Conservation (phyloP, 2,888 invertebrate genomes). For the Diplazon laetatorius region DNA sequence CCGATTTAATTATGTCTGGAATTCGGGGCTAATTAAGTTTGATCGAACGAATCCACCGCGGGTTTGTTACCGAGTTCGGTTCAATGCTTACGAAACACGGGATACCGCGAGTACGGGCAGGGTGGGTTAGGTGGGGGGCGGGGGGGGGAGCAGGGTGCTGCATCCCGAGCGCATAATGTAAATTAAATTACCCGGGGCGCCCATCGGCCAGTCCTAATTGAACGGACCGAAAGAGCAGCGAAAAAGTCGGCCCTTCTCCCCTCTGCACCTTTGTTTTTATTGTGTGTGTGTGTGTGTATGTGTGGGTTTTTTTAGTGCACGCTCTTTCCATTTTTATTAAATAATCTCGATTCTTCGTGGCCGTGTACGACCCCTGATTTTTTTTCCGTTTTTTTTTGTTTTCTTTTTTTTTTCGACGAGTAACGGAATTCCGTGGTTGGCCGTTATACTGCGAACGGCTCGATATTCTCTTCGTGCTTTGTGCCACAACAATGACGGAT, state of each 20-base stretch:
- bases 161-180: constrained; percentile 69
- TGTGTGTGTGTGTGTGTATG: too few species aligned
- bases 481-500: background rate
- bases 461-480: constrained; percentile 18
- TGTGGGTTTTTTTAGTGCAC: constrained; percentile 20
- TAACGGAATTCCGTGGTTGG: constrained; percentile 26
- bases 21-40: constrained; percentile 80
- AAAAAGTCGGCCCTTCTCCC: constrained; percentile 19
- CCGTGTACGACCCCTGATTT: background rate
- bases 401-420: constrained; percentile 31
- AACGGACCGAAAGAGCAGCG: constrained; percentile 30
- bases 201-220: constrained; percentile 41
- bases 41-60: constrained; percentile 79
- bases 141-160: background rate
- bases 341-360: constrained; percentile 29
- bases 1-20: constrained; percentile 80
- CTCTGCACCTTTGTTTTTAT: background rate
- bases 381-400: constrained; percentile 35
- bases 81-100: constrained; percentile 77
- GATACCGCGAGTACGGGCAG: constrained; percentile 17
- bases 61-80: constrained; percentile 77
- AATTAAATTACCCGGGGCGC: constrained; percentile 75
- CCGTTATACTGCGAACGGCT: constrained; percentile 18
- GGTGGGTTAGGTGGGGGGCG: background rate
- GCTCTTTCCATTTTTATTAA: constrained; percentile 32